Conservation (phyloP, 2,888 invertebrate species). For the Mylabris sibirica region DNA sequence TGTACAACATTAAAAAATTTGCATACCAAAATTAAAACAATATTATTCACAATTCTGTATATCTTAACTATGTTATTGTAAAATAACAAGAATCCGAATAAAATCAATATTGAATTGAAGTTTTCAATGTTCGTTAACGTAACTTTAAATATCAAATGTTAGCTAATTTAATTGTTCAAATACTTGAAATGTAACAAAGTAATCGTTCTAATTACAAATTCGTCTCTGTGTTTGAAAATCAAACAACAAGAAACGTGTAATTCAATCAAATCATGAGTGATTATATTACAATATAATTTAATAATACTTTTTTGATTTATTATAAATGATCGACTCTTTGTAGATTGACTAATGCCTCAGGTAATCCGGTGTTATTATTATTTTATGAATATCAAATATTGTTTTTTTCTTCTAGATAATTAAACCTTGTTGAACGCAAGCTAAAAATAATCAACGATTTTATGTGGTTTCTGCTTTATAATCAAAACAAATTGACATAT, state of each 20-base stretch:
- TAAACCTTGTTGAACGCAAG: background rate
- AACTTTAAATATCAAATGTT: background rate
- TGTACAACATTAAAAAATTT: constrained; percentile 1
- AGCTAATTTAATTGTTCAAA: background rate
- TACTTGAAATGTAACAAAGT: background rate
- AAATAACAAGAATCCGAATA: too few species aligned
- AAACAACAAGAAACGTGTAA: background rate
- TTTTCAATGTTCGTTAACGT: background rate
- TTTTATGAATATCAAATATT: background rate
- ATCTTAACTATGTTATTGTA: background rate
- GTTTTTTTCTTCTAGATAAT: background rate
- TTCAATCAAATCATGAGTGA: background rate
- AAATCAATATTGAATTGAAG: background rate
- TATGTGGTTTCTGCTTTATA: background rate
- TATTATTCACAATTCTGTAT: constrained; percentile 12
- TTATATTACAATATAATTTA: background rate
- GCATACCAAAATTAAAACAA: constrained; percentile 17
- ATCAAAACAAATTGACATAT: background rate
- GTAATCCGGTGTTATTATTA: background rate
- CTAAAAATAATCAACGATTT: background rate
- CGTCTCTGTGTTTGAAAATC: background rate
- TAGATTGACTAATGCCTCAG: background rate
- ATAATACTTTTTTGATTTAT: background rate
- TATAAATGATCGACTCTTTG: background rate
- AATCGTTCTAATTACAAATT: background rate